Percentiles rank a stretch among this genome's conserved stretches.
These are phyloP conservation scores for Hippocampus barbouri DNA, from an alignment of 2,113 vertebrate species.

Conservation along the genomic window DNA sequence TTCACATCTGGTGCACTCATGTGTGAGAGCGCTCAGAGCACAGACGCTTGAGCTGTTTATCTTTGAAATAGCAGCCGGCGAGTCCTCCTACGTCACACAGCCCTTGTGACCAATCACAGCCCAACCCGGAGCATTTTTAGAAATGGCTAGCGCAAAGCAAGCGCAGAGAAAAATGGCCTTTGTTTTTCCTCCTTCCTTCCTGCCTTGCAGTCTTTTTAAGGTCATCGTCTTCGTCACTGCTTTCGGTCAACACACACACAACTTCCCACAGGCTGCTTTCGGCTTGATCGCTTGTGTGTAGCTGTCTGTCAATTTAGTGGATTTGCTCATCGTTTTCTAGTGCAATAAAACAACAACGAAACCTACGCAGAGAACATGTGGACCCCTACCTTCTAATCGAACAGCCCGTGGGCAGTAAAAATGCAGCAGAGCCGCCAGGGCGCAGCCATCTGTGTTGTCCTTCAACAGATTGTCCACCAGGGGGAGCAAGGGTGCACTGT, in stretches of 20 bases:
- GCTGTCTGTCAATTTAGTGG: neutral
- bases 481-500: constrained; percentile 82
- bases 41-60: constrained; percentile 55
- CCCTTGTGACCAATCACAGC: constrained; percentile 56
- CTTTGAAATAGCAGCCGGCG: constrained; percentile 62
- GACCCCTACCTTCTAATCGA: constrained; percentile 80
- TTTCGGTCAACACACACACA: neutral
- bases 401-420: constrained; percentile 90
- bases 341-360: constrained; percentile 4
- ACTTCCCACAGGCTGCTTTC: neutral
- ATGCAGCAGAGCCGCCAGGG: constrained; percentile 87
- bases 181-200: constrained; percentile 22
- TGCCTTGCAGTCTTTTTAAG: neutral
- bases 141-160: constrained; percentile 25
- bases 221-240: neutral
- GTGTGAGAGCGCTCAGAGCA: constrained; percentile 19
- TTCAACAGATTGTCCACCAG: constrained; percentile 91
- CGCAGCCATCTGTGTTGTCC: constrained; percentile 90
- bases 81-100: constrained; percentile 34
- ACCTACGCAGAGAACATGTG: neutral
- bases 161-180: constrained; percentile 36
- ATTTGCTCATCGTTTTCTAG: neutral
- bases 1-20: constrained; percentile 58
- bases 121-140: constrained; percentile 47
- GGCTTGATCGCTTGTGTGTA: neutral